A percentile compares a stretch with the other conserved stretches of the same genome.
Conservation (phyloP, 2,797 vertebrate species). For the Cephalopachus bancanus region DNA sequence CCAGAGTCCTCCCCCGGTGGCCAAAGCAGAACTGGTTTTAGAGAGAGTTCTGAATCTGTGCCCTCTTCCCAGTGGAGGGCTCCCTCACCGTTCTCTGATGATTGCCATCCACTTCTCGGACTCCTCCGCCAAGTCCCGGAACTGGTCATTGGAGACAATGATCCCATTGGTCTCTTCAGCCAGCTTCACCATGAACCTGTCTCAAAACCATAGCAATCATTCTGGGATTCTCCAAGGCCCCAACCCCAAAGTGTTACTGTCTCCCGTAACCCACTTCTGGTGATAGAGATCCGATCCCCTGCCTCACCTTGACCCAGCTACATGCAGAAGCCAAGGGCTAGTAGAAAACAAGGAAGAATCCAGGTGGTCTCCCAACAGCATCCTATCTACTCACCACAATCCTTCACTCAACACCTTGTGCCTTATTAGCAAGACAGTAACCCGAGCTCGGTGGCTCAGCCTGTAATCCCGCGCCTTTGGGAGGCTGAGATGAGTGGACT, state of each 20-base stretch:
- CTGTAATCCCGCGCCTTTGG: too few species aligned
- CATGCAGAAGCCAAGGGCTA: neutral
- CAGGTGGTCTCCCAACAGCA: neutral
- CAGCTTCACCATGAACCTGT: conserved; percentile 93
- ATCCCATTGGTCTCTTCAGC: conserved; percentile 92
- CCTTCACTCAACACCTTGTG: neutral
- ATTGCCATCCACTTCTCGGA: conserved; percentile 92
- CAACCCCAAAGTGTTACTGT: neutral
- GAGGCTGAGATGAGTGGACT: too few species aligned
- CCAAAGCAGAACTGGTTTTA: conserved; percentile 52
- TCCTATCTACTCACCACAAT: neutral
- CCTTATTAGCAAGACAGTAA: neutral
- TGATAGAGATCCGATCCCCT: neutral
- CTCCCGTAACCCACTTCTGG: neutral
- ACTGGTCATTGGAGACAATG: conserved; percentile 96
- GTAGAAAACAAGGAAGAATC: conserved; percentile 28
- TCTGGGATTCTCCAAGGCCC: conserved; percentile 9
- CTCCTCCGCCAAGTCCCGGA: conserved; percentile 94
- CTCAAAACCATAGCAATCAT: conserved; percentile 45
- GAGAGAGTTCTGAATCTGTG: conserved; percentile 52
- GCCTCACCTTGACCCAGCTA: neutral
- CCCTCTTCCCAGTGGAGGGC: conserved; percentile 41
- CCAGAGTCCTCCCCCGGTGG: conserved; percentile 50
- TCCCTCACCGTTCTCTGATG: conserved; percentile 93
- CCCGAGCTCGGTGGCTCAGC: too few species aligned